Conservation (phyloP, 1,140 invertebrate genomes). For the Eriocheir sinensis region DNA sequence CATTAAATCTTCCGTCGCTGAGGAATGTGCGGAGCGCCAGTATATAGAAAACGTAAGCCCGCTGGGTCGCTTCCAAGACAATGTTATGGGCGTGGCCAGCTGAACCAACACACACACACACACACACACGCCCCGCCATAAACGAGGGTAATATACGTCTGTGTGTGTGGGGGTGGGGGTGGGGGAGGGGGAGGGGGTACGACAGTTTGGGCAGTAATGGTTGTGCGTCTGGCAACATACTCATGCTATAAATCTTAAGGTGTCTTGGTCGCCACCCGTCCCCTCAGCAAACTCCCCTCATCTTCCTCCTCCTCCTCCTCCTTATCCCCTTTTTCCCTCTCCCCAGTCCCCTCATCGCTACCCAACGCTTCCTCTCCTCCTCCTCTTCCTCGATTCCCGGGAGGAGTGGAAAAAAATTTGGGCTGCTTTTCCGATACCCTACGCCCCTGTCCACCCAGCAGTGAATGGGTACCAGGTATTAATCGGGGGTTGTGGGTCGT, state of each 20-base stretch:
- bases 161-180: background rate
- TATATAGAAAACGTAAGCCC: background rate
- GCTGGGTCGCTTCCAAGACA: background rate
- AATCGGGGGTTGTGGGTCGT: no score
- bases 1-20: background rate
- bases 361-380: no score
- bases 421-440: no score
- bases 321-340: background rate
- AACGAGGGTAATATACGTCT: background rate
- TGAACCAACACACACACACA: background rate
- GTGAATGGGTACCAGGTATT: no score
- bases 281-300: background rate
- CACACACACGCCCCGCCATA: background rate
- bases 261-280: background rate
- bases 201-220: background rate
- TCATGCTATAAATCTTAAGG: background rate
- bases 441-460: no score
- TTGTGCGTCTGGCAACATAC: background rate
- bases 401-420: no score
- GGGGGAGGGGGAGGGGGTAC: background rate
- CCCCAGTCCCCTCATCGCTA: no score
- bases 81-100: constrained; percentile 1
- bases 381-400: background rate
- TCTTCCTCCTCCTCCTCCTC: background rate
- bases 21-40: background rate